A percentile compares a stretch with the other conserved stretches of the same genome.
phyloP scores from a whole-genome alignment of 1,140 invertebrate species.

The Pseudoatta argentina region DNA sequence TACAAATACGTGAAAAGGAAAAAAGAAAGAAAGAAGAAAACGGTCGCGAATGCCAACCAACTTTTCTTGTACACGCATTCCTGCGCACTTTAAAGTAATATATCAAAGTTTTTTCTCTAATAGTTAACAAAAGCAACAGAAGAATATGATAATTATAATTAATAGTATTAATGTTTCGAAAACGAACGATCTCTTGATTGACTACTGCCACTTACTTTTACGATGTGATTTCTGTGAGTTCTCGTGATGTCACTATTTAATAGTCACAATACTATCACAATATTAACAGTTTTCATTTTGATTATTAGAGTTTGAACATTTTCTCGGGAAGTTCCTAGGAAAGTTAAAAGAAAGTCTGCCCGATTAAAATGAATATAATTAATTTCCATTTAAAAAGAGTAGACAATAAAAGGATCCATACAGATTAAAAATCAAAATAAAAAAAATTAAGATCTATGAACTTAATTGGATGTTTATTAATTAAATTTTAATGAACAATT shows the following conservation, averaged over 20 bases:
- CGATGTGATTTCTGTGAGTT: background rate
- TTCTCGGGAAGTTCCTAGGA: background rate
- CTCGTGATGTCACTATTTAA: constrained; percentile 11
- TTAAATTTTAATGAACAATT: too few species aligned
- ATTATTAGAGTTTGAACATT: background rate
- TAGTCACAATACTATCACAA: constrained; percentile 32
- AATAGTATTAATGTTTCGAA: background rate
- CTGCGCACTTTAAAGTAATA: constrained; percentile 67
- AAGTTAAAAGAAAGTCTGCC: background rate
- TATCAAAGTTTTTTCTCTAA: background rate
- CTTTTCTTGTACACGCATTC: constrained; percentile 74
- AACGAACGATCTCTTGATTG: background rate
- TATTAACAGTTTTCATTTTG: background rate
- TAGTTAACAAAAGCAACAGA: constrained; percentile 27
- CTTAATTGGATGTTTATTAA: too few species aligned
- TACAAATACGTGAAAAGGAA: background rate
- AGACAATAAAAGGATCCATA: too few species aligned
- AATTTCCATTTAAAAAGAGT: background rate
- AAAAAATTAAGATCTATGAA: too few species aligned
- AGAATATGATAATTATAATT: constrained; percentile 2
- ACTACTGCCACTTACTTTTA: constrained; percentile 33
- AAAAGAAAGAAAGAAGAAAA: constrained; percentile 28
- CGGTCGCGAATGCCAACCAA: constrained; percentile 62
- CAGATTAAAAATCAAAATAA: too few species aligned
- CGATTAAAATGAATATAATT: background rate